Evolutionary conservation across 2,888 invertebrate genomes (phyloP), one percentile per base, ranked within the genome.

Genomic region (Latrodectus hesperus): DNA sequence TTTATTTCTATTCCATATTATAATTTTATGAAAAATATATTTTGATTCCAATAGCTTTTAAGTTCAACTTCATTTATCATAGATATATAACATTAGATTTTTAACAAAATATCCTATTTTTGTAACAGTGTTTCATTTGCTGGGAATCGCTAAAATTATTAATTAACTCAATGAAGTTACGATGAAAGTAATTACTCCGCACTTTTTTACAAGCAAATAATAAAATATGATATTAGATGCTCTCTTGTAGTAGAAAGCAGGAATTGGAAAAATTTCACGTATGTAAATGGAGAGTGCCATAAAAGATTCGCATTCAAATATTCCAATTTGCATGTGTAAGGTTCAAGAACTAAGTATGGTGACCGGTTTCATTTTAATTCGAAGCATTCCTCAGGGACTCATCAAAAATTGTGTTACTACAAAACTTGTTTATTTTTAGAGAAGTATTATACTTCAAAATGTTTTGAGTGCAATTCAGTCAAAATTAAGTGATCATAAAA

Each of bases 241-340:
- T 64, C 26, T 38, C 51, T 72, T 64, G 26, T 12, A 17, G 11
- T n/a, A 68, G 64, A 77, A 52, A 22, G 9, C 26, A 70, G 64
- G 38, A 71, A 17, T 60, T 9, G 26, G 71, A 26, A 11, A 80
- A 72, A 80, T 73, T 78, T 79, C 26, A 22, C 26, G 14, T 65
- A 55, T 64, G 64, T 71, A 65, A 76, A 76, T 84, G 71, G 64
- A 71, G 60, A 71, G 49, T 26, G 51, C 26, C 76, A 74, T 84
- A 77, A 84, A 84, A 84, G 76, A 71, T 17, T 82, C n/a, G 22
- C 55, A 65, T 55, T 74, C 70, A 82, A 82, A 82, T 49, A 26
- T 22, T 71, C 76, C 71, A 70, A 76, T 84, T 76, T 76, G 76
- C 76, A 84, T 74, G 68, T 38, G 80, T 22, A 80, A 72, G 80